phyloP scores from a whole-genome alignment of 2,888 invertebrate species.

The Tipula confusa region DNA sequence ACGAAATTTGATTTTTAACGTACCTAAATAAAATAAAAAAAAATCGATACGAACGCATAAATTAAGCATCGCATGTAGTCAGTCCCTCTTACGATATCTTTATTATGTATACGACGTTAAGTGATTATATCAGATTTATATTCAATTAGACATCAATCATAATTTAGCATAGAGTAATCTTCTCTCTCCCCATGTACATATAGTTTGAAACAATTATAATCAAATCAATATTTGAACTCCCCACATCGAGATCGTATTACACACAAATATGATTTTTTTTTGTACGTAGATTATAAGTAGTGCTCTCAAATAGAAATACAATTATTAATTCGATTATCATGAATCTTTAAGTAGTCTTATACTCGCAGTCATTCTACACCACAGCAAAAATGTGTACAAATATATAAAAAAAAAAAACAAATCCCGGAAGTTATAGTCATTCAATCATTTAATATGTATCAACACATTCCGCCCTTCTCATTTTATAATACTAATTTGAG shows the following conservation, averaged over 20 bases:
- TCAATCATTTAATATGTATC: background rate
- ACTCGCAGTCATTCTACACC: background rate
- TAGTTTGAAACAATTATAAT: background rate
- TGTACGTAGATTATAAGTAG: background rate
- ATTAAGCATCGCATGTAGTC: background rate
- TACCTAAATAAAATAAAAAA: background rate
- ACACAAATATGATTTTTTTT: background rate
- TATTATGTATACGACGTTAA: background rate
- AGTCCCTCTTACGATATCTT: background rate
- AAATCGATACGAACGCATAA: background rate
- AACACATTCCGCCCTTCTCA: background rate
- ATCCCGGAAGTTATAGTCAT: conserved; percentile 20
- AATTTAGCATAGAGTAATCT: background rate
- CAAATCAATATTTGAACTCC: conserved; percentile 25
- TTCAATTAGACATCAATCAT: conserved; percentile 16
- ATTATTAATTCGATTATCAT: conserved; percentile 7
- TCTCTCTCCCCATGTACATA: background rate
- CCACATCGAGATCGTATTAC: background rate
- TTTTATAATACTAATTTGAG: background rate
- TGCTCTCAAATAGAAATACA: background rate
- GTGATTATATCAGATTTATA: conserved; percentile 12
- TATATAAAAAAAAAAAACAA: background rate
- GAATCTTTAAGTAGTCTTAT: background rate
- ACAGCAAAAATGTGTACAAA: background rate
- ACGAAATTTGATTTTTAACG: background rate